Base-by-base conservation (phyloP, 53 echinoderm and acorn worm genomes). In the Holothuria leucospilota region DNA sequence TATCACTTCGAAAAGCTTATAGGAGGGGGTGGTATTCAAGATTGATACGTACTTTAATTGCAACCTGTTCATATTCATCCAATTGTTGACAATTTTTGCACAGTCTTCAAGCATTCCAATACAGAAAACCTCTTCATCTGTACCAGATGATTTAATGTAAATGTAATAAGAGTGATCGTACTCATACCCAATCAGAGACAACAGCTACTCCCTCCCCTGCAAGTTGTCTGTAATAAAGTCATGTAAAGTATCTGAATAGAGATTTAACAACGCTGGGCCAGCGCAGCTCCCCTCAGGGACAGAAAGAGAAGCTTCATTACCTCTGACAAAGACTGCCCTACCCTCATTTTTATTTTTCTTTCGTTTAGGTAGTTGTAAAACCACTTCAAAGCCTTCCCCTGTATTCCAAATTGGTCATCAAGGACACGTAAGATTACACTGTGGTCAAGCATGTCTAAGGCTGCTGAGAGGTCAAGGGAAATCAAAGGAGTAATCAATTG, bases 391-490 rank as follows among this genome's bases (percentile, higher is more conserved):
- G 63, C 41, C 40, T 63, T 34, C 64, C 64, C 63, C 10, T 38
- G 20, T 82, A 40, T 82, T 39, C 63, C 82, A 82, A 63, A 39
- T 59, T 40, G 82, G 64, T 64, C 63, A 18, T 82, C 8, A 16
- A 62, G 26, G 13, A 63, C 82, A 38, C 51, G 39, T 23, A 82
- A 40, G 8, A 63, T 20, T 18, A 64, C 65, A 40, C 0, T 40
- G 24, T 63, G 63, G 39, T 63, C 82, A 20, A 82, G 41, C 34
- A 30, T 82, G n/a, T 82, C 82, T 46, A 82, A 63, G 18, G 65
- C 46, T 21, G 82, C 20, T 20, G 42, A 82, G 23, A 64, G 34
- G 51, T 82, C 65, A 9, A 63, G 63, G 15, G 64, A 23, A 9
- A 82, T 38, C 34, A 63, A 24, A 39, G 82, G 42, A 2, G 65